Percentiles rank a stretch among this genome's conserved stretches.
phyloP scores from a whole-genome alignment of 2,888 invertebrate genomes.

The Entomobrya multifasciata region DNA sequence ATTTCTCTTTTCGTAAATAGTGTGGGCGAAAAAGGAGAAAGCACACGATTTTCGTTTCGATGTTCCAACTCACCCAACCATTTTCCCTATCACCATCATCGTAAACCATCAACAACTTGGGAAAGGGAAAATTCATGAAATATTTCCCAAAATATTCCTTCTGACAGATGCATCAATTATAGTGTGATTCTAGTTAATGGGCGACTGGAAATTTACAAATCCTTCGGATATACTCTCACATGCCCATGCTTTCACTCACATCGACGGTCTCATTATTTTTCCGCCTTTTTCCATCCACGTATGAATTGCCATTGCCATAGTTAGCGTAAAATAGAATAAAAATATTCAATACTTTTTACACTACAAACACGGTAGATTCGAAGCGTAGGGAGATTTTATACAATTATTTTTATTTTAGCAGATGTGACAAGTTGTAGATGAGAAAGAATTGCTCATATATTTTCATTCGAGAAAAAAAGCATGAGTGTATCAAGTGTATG shows the following conservation, averaged over 20 bases:
- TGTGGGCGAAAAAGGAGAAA: not conserved
- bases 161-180: conserved; percentile 62
- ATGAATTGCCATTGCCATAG: no score
- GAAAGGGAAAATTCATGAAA: conserved; percentile 56
- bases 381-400: not conserved
- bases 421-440: conserved; percentile 46
- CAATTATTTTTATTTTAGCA: conserved; percentile 47
- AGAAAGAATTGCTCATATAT: not conserved
- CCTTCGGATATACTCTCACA: not conserved
- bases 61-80: conserved; percentile 19
- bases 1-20: not conserved
- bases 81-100: not conserved
- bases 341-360: no score
- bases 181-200: conserved; percentile 19
- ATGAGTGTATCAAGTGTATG: no score
- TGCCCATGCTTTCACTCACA: not conserved
- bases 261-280: no score
- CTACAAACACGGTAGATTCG: not conserved
- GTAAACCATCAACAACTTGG: conserved; percentile 21
- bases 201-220: conserved; percentile 26
- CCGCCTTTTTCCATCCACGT: no score
- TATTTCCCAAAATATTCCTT: conserved; percentile 55
- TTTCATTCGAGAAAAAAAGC: conserved; percentile 5
- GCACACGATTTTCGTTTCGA: conserved; percentile 22
- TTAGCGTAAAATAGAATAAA: no score